Evolutionary conservation across 2,113 vertebrate species (phyloP).

Genomic region (Apteryx owenii): DNA sequence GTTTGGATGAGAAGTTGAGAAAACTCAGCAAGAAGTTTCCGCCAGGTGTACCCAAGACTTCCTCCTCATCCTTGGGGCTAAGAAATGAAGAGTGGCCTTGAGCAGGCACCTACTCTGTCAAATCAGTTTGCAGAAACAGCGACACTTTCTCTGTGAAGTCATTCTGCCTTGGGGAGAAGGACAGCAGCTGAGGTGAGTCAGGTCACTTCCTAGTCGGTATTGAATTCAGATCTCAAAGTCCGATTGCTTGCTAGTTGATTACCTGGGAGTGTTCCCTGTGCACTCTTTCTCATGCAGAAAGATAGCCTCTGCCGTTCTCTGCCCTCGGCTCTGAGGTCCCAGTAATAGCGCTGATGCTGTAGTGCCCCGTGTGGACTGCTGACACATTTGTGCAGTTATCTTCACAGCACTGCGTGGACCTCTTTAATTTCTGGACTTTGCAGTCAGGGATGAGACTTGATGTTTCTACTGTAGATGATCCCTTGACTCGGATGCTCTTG

Average conservation of each 20-base stretch:
- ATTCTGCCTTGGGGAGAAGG: background rate
- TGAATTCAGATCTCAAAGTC: background rate
- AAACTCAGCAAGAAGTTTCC: background rate
- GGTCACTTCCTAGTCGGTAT: background rate
- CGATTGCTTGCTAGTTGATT: background rate
- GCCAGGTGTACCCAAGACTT: background rate
- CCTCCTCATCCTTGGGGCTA: background rate
- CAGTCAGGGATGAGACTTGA: background rate
- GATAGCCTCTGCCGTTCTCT: background rate
- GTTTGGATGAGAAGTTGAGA: background rate
- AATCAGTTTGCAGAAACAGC: background rate
- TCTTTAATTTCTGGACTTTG: background rate
- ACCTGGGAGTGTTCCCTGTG: background rate
- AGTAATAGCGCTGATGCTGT: accelerated
- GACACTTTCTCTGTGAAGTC: background rate
- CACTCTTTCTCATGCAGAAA: background rate
- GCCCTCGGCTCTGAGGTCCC: background rate
- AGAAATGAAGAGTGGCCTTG: background rate
- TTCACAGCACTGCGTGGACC: accelerated
- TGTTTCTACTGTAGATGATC: background rate
- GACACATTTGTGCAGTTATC: background rate
- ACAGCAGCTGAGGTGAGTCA: background rate
- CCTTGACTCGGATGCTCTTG: background rate
- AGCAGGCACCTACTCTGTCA: background rate
- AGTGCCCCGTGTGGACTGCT: background rate